Evolutionary conservation across 2,888 invertebrate genomes (phyloP), one percentile per base, ranked within the genome.

Genomic region (Lycaena phlaeas): DNA sequence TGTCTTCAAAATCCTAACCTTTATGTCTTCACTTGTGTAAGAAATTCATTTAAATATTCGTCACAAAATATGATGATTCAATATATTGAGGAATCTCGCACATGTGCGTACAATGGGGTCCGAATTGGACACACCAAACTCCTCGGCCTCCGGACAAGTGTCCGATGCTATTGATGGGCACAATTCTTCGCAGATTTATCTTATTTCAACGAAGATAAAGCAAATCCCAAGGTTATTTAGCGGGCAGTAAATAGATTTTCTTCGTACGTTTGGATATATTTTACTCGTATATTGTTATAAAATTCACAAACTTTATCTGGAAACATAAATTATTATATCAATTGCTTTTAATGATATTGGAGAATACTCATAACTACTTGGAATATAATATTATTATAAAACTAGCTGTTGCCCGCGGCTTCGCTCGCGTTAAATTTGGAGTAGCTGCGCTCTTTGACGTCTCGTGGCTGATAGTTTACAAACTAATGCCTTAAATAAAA

Each of bases 151-250:
- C 11, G 28, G 43, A 39, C 27, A 27, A 54, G 57, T 52, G 57
- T 54, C 58, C 59, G 55, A 53, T 59, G 62, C 55, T 57, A 59
- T 56, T 63, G 61, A 64, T 61, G 49, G 55, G 50, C 53, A 48
- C 54, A 50, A 62, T 68, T 64, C 57, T 45, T 40, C 46, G 49
- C 68, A 65, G 67, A 64, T 61, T 53, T 50, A 60, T 22, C 22
- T 31, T 18, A 12, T 34, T 18, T 11, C 12, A 18, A 18, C 17
- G 7, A 11, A 22, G 7, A 22, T 34, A 22, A 18, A 7, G 34
- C 34, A 6, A 34, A 14, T 12, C 11, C 7, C 31, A 18, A 12
- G 12, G 18, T 18, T 34, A 34, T 18, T 4, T 3, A 18, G 9
- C 22, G 22, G 22, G 4, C n/a, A n/a, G n/a, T 22, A 22, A 22